Conservation (phyloP, 2,113 vertebrate genomes). For the Centropus unirufus region DNA sequence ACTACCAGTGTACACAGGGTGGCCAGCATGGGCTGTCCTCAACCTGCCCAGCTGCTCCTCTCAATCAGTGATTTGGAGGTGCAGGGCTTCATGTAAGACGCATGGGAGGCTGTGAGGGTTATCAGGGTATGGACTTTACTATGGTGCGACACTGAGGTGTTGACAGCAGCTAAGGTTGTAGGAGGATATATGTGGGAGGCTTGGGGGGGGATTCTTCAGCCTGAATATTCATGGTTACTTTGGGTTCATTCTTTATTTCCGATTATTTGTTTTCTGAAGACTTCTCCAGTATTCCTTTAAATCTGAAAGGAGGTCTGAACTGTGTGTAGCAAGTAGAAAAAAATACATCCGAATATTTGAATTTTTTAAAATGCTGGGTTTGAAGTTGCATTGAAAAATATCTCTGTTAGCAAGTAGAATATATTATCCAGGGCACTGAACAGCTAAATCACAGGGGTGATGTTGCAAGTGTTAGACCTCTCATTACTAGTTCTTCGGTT, state of each 20-base stretch:
- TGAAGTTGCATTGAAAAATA: neutral
- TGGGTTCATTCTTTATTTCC: neutral
- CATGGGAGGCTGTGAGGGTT: too few species aligned
- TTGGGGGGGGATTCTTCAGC: neutral
- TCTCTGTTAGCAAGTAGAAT: neutral
- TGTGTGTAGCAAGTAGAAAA: neutral
- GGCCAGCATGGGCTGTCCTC: neutral
- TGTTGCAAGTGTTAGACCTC: neutral
- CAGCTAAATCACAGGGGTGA: neutral
- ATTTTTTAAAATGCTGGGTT: neutral
- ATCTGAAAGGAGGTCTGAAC: neutral
- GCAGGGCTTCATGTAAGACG: neutral
- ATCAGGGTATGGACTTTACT: neutral
- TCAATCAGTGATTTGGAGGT: neutral
- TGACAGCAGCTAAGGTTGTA: neutral
- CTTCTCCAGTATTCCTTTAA: neutral
- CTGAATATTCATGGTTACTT: neutral
- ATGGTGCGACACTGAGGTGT: neutral
- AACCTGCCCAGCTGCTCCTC: neutral
- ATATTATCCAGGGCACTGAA: neutral
- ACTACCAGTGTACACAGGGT: accelerated
- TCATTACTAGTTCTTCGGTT: neutral
- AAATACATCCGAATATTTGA: neutral
- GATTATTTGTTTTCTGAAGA: neutral
- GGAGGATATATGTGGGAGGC: neutral